These are phyloP conservation scores for Drosophila ogumai DNA, from an alignment of 1,140 invertebrate species.

Conservation along the genomic window DNA sequence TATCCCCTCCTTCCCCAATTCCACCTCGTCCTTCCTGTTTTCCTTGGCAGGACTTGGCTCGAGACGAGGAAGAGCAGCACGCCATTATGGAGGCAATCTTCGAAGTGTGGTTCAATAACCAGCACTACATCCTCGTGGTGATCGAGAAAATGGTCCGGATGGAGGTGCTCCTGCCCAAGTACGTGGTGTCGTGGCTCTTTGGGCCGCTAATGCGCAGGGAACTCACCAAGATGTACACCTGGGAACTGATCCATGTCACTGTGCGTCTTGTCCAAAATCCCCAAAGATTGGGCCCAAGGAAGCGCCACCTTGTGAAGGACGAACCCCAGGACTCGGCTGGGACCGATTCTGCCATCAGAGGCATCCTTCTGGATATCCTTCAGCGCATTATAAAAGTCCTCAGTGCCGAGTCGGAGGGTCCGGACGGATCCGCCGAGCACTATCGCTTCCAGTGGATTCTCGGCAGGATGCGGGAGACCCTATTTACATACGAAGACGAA, in stretches of 20 bases:
- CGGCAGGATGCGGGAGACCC: constrained; percentile 38
- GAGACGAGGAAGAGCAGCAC: constrained; percentile 7
- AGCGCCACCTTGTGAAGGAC: neutral
- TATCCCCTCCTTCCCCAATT: neutral
- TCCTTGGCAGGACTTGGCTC: constrained; percentile 14
- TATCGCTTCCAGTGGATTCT: constrained; percentile 55
- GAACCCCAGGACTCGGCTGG: neutral
- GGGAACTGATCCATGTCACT: constrained; percentile 49
- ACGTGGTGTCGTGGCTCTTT: constrained; percentile 48
- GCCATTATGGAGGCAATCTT: constrained; percentile 35
- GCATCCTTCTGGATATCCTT: constrained; percentile 31
- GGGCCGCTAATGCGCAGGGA: constrained; percentile 21
- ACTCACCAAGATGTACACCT: constrained; percentile 53
- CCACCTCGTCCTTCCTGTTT: no score
- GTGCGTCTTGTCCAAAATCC: constrained; percentile 32
- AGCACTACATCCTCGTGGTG: constrained; percentile 41
- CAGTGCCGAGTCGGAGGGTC: neutral
- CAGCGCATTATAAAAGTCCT: constrained; percentile 17
- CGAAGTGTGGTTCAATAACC: constrained; percentile 49
- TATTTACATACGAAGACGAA: constrained; percentile 44
- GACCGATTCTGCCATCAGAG: neutral
- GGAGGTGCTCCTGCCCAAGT: constrained; percentile 18
- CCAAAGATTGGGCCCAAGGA: neutral
- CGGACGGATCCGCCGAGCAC: neutral
- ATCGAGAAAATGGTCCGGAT: constrained; percentile 36